phyloP scores from a whole-genome alignment of 2,888 invertebrate species.

The Epirrhoe tristata region DNA sequence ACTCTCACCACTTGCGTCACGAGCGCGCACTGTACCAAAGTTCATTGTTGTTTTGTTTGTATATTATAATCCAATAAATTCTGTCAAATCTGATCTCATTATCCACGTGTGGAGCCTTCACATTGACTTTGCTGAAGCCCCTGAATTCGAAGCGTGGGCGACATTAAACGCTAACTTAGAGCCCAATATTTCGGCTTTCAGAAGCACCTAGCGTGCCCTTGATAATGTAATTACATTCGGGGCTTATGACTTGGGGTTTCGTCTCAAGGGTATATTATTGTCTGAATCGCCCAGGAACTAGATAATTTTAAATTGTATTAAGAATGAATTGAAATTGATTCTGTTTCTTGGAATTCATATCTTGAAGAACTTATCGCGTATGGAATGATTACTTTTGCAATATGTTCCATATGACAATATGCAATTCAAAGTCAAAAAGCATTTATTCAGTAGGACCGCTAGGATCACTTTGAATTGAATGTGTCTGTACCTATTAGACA shows the following conservation, averaged over 20 bases:
- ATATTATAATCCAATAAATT: constrained; percentile 24
- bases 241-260: constrained; percentile 11
- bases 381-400: no score
- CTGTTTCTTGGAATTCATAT: not conserved
- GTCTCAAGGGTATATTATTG: constrained; percentile 6
- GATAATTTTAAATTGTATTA: not conserved
- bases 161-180: not conserved
- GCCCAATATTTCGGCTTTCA: constrained; percentile 15
- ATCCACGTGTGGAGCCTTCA: constrained; percentile 28
- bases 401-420: no score
- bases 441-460: no score
- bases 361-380: no score
- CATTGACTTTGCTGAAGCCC: constrained; percentile 34
- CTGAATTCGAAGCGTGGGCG: constrained; percentile 9
- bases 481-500: not conserved
- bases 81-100: constrained; percentile 32
- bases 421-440: no score
- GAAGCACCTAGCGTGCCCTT: constrained; percentile 19
- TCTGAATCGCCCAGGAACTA: not conserved
- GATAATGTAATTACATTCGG: constrained; percentile 21
- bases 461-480: no score
- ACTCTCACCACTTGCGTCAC: no score
- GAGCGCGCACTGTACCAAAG: not conserved
- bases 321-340: no score
- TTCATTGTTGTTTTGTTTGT: constrained; percentile 3